Evolutionary conservation across 2,888 invertebrate genomes (phyloP).

Genomic region (Euzophera pinguis): DNA sequence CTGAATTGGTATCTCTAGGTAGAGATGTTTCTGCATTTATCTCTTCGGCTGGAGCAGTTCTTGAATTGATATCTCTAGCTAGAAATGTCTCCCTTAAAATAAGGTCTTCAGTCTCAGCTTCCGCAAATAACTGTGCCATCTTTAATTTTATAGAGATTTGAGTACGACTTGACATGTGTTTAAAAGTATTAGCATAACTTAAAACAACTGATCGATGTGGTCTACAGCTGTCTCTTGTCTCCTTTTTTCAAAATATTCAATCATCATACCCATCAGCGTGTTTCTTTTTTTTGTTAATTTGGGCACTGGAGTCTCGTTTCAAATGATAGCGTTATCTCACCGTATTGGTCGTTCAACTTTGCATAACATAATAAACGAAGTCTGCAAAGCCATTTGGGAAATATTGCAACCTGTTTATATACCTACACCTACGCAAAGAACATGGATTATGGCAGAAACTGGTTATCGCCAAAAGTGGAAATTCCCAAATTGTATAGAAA

Average conservation of each 20-base stretch:
- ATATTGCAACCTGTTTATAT: neutral
- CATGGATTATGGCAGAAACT: neutral
- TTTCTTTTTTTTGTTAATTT: neutral
- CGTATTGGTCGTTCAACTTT: neutral
- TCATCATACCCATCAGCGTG: neutral
- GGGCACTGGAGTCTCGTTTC: neutral
- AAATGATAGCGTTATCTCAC: neutral
- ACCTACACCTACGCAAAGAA: neutral
- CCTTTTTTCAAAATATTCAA: conserved; percentile 11
- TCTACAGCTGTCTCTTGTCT: conserved; percentile 12
- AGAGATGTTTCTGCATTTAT: no score
- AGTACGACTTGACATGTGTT: conserved; percentile 14
- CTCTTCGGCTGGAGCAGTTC: no score
- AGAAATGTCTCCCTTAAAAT: no score
- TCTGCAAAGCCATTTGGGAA: neutral
- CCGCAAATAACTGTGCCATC: no score
- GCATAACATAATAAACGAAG: neutral
- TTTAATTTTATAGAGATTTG: no score
- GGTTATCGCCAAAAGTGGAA: neutral
- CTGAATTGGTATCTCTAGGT: no score
- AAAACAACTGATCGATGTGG: conserved; percentile 15
- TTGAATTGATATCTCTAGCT: no score
- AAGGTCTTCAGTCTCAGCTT: neutral
- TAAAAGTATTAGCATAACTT: conserved; percentile 14
- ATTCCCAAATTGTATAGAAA: neutral